Evolutionary conservation across 2,888 invertebrate species (phyloP).

Genomic region (Alentia gelatinosa): DNA sequence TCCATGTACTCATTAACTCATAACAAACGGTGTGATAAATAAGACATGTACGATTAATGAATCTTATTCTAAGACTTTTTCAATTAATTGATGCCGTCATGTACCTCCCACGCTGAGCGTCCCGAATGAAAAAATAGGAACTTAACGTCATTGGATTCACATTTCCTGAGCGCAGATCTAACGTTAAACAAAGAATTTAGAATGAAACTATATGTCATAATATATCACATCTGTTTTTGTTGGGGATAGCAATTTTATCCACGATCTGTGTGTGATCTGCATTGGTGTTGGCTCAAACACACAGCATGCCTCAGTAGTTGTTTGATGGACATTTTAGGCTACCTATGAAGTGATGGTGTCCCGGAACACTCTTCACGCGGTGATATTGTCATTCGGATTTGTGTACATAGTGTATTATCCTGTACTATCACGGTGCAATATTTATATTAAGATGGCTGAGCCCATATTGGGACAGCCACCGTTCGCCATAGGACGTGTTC

Average conservation of each 20-base stretch:
- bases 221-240: no score
- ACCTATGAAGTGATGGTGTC: not conserved
- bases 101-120: no score
- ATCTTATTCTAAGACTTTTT: not conserved
- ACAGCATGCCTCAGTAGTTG: not conserved
- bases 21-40: not conserved
- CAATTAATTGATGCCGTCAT: no score
- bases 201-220: no score
- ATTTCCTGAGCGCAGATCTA: no score
- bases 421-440: not conserved
- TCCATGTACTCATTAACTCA: not conserved
- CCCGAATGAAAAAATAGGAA: no score
- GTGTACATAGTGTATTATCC: not conserved
- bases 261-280: no score
- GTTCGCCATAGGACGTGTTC: not conserved
- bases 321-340: conserved; percentile 19
- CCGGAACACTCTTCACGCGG: not conserved
- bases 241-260: no score
- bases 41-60: not conserved
- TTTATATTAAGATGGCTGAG: not conserved
- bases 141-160: no score
- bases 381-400: not conserved
- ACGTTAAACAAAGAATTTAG: no score
- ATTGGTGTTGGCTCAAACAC: not conserved
- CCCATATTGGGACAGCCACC: not conserved